Evolutionary conservation across 30 jellyfish, hydroid and myxozoan genomes (phyloP).

Genomic region (Catostylus mosaicus): DNA sequence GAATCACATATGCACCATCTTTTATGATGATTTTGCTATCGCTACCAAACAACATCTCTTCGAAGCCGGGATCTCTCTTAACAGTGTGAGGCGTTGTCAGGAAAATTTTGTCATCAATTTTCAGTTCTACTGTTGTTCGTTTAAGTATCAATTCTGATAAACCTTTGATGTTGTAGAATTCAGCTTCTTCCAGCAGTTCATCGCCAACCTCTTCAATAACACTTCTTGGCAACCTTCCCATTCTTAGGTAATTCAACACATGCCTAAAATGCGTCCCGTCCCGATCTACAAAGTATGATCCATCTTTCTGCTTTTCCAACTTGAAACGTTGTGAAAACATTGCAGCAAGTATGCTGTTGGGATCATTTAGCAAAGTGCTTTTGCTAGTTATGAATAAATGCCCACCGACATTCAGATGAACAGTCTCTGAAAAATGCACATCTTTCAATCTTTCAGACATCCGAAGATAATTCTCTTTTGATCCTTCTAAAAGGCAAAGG

Average conservation of each 20-base stretch:
- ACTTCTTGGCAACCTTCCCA: not conserved
- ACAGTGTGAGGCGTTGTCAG: too few species aligned
- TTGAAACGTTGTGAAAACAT: conserved; percentile 11
- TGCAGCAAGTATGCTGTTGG: conserved; percentile 11
- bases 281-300: conserved; percentile 18
- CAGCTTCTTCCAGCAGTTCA: conserved; percentile 10
- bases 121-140: not conserved
- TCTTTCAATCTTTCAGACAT: not conserved
- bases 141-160: not conserved
- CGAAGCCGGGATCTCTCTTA: too few species aligned
- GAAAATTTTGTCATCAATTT: not conserved
- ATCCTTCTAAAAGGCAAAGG: not conserved
- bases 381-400: not conserved
- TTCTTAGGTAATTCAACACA: conserved; percentile 10
- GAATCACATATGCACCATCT: not conserved
- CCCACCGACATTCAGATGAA: conserved; percentile 16
- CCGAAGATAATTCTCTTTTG: not conserved
- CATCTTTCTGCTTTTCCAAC: not conserved
- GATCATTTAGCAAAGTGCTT: conserved; percentile 11
- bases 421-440: not conserved
- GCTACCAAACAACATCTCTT: too few species aligned
- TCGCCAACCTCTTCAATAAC: conserved; percentile 1
- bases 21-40: too few species aligned
- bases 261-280: conserved; percentile 14
- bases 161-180: not conserved